Evolutionary conservation across 2,113 vertebrate species (phyloP).

Genomic region (Ammodytes dubius): DNA sequence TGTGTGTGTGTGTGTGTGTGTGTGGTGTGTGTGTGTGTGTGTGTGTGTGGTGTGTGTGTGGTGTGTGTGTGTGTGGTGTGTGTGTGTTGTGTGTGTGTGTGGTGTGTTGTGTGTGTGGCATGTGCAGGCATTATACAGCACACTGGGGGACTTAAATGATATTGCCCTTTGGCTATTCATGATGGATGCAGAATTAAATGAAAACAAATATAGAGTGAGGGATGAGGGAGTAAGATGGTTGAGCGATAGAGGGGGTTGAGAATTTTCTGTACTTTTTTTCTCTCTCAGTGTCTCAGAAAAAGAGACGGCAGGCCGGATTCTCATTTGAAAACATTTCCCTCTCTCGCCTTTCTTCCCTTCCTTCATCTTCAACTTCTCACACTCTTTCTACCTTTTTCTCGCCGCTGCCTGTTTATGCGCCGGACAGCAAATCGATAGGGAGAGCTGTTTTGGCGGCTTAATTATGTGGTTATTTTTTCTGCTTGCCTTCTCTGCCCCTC

Average conservation of each 20-base stretch:
- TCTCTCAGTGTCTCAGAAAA: constrained; percentile 1
- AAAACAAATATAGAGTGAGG: background rate
- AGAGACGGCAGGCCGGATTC: constrained; percentile 7
- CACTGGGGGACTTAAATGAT: constrained; percentile 34
- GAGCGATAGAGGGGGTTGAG: constrained; percentile 8
- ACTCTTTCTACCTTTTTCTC: constrained; percentile 7
- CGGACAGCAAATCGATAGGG: constrained; percentile 71
- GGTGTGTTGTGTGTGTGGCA: constrained; percentile 23
- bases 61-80: background rate
- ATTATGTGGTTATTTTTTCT: constrained; percentile 70
- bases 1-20: constrained; percentile 21
- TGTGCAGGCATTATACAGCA: constrained; percentile 25
- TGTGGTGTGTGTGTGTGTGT: constrained; percentile 22
- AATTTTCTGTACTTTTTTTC: constrained; percentile 9
- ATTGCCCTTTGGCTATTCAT: constrained; percentile 50
- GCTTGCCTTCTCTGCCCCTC: constrained; percentile 38
- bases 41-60: constrained; percentile 19
- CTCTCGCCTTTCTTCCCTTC: background rate
- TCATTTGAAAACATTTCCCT: constrained; percentile 56
- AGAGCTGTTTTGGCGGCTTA: constrained; percentile 55
- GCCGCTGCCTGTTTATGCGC: constrained; percentile 37
- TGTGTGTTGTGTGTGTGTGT: constrained; percentile 17
- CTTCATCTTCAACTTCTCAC: constrained; percentile 26
- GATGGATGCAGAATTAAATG: constrained; percentile 41
- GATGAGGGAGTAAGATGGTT: constrained; percentile 12